Evolutionary conservation across 2,888 invertebrate species (phyloP).

Genomic region (Octonoba sinensis): DNA sequence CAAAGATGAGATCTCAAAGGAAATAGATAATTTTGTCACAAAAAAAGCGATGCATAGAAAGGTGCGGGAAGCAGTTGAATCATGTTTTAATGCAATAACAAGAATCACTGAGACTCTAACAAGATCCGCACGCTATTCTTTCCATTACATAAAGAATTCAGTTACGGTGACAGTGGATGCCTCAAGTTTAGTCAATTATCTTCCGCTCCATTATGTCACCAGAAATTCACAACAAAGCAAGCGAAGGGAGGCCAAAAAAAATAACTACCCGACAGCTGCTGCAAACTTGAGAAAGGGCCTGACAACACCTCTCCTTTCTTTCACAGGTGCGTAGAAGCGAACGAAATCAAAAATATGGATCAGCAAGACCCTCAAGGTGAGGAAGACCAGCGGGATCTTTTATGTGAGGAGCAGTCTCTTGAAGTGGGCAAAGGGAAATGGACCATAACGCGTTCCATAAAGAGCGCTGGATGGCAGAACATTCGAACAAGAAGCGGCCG

Average conservation of each 20-base stretch:
- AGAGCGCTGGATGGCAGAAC: constrained; percentile 9
- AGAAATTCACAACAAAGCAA: constrained; percentile 22
- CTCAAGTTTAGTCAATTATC: constrained; percentile 38
- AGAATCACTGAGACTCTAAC: too few species aligned
- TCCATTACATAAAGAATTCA: background rate
- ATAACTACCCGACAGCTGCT: constrained; percentile 35
- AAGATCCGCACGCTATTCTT: too few species aligned
- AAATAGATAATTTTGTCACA: too few species aligned
- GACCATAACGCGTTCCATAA: constrained; percentile 54
- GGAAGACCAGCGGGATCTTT: constrained; percentile 17
- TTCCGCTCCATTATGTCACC: constrained; percentile 33
- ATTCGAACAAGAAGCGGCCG: background rate
- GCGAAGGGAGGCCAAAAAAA: constrained; percentile 6
- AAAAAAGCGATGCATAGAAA: too few species aligned
- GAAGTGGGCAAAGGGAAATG: constrained; percentile 53
- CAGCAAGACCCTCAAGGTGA: too few species aligned
- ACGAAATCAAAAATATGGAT: too few species aligned
- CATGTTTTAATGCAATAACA: too few species aligned
- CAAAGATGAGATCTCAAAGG: too few species aligned
- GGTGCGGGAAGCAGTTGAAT: too few species aligned
- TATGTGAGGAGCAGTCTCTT: constrained; percentile 17
- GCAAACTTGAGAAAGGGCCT: background rate
- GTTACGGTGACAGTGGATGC: background rate
- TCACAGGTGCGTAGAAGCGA: too few species aligned
- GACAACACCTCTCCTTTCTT: too few species aligned